Evolutionary conservation across 2,113 vertebrate species (phyloP).

Genomic region (Kobus ellipsiprymnus): DNA sequence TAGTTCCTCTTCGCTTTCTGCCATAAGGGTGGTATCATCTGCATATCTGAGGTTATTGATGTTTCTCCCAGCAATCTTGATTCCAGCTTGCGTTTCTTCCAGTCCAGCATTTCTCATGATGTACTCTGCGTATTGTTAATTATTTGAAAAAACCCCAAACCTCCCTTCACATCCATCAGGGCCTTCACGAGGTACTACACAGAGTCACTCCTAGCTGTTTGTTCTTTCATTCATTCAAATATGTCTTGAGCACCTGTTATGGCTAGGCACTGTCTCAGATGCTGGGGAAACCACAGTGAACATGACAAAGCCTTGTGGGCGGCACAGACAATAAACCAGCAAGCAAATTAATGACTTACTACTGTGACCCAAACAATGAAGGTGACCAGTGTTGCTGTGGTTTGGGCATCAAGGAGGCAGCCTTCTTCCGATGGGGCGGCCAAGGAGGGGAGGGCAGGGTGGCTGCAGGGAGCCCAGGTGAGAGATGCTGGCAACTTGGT

Average conservation of each 20-base stretch:
- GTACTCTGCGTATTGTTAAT: too few species aligned
- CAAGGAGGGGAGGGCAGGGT: too few species aligned
- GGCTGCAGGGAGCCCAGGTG: neutral
- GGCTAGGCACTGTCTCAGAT: neutral
- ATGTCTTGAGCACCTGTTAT: neutral
- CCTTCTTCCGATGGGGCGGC: rapidly evolving
- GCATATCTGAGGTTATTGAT: too few species aligned
- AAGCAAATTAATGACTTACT: too few species aligned
- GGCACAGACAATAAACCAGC: neutral
- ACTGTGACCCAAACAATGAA: rapidly evolving
- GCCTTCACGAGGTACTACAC: neutral
- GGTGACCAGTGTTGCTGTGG: neutral
- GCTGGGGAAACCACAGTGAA: neutral
- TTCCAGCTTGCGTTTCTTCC: too few species aligned
- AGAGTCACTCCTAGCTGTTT: neutral
- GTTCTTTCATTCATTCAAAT: neutral
- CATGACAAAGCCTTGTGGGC: neutral
- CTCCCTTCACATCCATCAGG: neutral
- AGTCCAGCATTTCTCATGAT: too few species aligned
- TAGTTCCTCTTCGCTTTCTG: too few species aligned
- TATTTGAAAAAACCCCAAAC: neutral
- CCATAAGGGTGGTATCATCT: too few species aligned
- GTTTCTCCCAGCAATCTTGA: too few species aligned
- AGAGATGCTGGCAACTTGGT: neutral
- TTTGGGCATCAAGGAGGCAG: rapidly evolving